Evolutionary conservation across 2,888 invertebrate species (phyloP), one percentile per base, ranked within the genome.

Genomic region (Allophyes oxyacanthae): DNA sequence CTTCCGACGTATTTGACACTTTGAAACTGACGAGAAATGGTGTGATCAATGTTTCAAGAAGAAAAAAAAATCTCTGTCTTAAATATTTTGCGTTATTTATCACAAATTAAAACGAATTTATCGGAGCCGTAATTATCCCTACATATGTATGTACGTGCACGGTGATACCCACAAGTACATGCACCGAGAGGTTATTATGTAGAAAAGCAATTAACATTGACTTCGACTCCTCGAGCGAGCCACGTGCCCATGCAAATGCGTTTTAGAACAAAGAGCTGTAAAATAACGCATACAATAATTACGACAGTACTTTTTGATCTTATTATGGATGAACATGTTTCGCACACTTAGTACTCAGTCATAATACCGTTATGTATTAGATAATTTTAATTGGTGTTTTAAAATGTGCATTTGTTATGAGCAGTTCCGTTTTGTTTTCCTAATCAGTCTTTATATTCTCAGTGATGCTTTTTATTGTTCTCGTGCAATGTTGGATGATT

Each of bases 181-280:
- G 20, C 32, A 49, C 65, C 20, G 34, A 52, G 65, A 64, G 59
- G 74, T 70, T 70, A 71, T 75, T 73, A 74, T 75, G 75, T 78
- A 78, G 76, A 76, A 81, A 78, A 78, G 69, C 60, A 66, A 81
- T 78, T 80, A 80, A 75, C 76, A 75, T 81, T 79, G 79, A 71
- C 70, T 75, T 58, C 71, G 36, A 28, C 28, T 36, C 36, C 14
- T 6, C 33, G 67, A 63, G 56, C 62, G 37, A 58, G 64, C 78
- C 87, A 84, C 85, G 82, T 85, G 85, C 75, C 71, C 74, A 82
- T 79, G 78, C 72, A 76, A 81, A 81, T 84, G 75, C 69, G 70
- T 62, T 72, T 57, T 55, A 69, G 75, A 84, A 87, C 87, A 86
- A 87, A 87, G 87, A 84, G 78, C 79, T 74, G 80, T 83, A 84